Evolutionary conservation across 2,888 invertebrate species (phyloP), one percentile per base, ranked within the genome.

Genomic region (Phengaris arion): DNA sequence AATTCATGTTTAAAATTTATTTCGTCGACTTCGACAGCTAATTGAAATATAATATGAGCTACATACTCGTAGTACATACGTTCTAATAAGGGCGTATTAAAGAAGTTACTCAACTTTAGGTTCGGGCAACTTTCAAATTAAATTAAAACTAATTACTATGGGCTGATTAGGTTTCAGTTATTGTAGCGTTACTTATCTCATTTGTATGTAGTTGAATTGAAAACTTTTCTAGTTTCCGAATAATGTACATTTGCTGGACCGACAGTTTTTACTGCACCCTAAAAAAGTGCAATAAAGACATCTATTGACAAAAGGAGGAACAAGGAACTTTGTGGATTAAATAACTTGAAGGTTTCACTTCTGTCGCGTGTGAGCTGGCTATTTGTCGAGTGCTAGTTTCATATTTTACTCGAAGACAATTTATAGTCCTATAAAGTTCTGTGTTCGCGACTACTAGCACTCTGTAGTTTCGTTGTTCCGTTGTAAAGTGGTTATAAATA

Each of bases 141-240:
- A 64, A 64, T 64, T 64, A 64, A 64, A 64, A 64, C 35, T 64
- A 64, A 64, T 64, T 35, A 64, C 64, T 35, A 64, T 12, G 13
- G 64, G 12, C 64, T 64, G 64, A 64, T 64, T 64, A 35, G 64
- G 35, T 35, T 64, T 45, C 64, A 64, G 64, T 6, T 45, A 57
- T 57, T 57, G 59, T 64, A 35, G 22, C 74, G 10, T 55, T 6
- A 12, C 45, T 46, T 45, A 35, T 12, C 64, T 22, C 64, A 13
- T 35, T 64, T 12, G 35, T 35, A 64, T 64, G 13, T 35, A 35
- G 35, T 35, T 52, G 9, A 8, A 48, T 59, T 59, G 5, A 8
- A 22, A 59, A 59, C 10, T 59, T 59, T 9, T 9, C 22, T 10
- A 22, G 9, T 59, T 59, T 59, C 57, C 0, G 57, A 57, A 8